Conservation (phyloP, 2,113 vertebrate species). For the Macquaria australasica region DNA sequence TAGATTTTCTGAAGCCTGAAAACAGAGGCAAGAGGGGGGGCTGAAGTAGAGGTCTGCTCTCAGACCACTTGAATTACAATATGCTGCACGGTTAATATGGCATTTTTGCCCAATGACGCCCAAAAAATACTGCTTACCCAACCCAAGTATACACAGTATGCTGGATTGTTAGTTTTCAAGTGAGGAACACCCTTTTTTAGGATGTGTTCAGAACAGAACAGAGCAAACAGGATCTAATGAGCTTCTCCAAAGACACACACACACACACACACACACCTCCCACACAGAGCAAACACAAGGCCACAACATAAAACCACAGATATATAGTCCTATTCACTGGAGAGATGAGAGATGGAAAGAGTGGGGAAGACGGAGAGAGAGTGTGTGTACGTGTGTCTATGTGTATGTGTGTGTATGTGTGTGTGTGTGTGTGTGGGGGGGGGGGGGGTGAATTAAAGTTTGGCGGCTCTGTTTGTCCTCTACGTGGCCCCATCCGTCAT, state of each 20-base stretch:
- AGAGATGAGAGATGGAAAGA: slow-evolving; percentile 44
- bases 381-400: not conserved
- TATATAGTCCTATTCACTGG: slow-evolving; percentile 43
- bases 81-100: too few species aligned
- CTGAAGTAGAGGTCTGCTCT: too few species aligned
- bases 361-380: not conserved
- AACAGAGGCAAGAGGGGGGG: too few species aligned
- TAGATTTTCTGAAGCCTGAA: too few species aligned
- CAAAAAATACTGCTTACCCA: too few species aligned
- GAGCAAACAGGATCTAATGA: slow-evolving; percentile 37
- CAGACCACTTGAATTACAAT: too few species aligned
- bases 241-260: slow-evolving; percentile 9
- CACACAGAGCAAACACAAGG: slow-evolving; percentile 46
- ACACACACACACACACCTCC: slow-evolving; percentile 23
- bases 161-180: not conserved
- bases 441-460: slow-evolving; percentile 43
- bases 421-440: not conserved
- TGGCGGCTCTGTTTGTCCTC: slow-evolving; percentile 64
- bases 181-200: not conserved
- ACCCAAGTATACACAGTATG: too few species aligned
- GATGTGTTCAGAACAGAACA: not conserved
- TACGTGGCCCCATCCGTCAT: slow-evolving; percentile 54
- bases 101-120: too few species aligned
- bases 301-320: slow-evolving; percentile 52
- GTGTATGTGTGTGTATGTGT: not conserved